A percentile compares a stretch with the other conserved stretches of the same genome.
Conservation (phyloP, 2,113 vertebrate genomes). For the Aphyosemion australe region DNA sequence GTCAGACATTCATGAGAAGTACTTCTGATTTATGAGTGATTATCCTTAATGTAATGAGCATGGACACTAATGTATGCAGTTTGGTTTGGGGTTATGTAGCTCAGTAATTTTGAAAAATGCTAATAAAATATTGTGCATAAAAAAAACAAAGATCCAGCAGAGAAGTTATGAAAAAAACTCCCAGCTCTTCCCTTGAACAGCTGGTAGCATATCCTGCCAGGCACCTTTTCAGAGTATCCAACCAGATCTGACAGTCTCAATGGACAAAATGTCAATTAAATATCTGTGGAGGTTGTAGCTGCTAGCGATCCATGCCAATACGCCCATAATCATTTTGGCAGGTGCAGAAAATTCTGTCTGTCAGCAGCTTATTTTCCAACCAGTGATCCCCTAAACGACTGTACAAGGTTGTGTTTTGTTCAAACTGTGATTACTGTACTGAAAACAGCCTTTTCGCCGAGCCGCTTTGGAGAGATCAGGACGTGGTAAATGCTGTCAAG, state of each 20-base stretch:
- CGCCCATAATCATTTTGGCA: conserved; percentile 35
- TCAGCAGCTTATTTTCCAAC: conserved; percentile 21
- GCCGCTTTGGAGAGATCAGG: conserved; percentile 4
- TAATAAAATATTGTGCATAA: neutral
- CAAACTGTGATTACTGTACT: conserved; percentile 9
- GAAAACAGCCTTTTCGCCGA: conserved; percentile 4
- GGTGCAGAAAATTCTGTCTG: conserved; percentile 14
- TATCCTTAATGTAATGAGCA: neutral
- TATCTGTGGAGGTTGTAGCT: conserved; percentile 6
- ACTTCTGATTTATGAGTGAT: neutral
- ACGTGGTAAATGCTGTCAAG: neutral
- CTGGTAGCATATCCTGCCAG: conserved; percentile 8
- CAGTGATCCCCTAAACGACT: neutral
- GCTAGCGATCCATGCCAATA: conserved; percentile 19
- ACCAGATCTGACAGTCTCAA: conserved; percentile 16
- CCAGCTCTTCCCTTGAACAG: neutral
- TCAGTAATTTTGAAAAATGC: neutral
- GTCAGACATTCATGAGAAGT: neutral
- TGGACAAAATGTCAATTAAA: conserved; percentile 20
- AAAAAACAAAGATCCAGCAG: neutral
- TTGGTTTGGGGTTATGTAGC: neutral
- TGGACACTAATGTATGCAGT: neutral
- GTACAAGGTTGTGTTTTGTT: conserved; percentile 7
- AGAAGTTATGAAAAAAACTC: neutral
- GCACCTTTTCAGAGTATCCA: conserved; percentile 5